Evolutionary conservation across 2,113 vertebrate genomes (phyloP).

Genomic region (Recurvirostra avosetta): DNA sequence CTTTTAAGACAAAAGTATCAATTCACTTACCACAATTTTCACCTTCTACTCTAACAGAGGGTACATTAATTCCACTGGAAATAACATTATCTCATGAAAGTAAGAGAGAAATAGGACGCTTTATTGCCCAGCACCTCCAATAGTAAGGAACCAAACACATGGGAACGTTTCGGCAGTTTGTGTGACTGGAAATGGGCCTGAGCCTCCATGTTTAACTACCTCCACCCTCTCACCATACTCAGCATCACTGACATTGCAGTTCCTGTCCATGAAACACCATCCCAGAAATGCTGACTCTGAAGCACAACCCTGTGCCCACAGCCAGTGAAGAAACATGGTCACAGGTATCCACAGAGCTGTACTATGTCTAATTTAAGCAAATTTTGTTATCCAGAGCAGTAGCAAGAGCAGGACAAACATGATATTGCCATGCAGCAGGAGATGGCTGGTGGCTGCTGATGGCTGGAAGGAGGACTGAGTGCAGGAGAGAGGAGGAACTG

Average conservation of each 20-base stretch:
- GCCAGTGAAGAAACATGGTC: not conserved
- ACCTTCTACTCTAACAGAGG: not conserved
- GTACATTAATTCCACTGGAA: not conserved
- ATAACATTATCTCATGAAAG: not conserved
- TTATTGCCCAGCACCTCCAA: not conserved
- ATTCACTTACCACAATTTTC: not conserved
- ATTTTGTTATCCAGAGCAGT: not conserved
- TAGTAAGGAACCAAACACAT: rapidly evolving
- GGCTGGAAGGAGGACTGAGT: not conserved
- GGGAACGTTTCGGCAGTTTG: not conserved
- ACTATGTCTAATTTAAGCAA: rapidly evolving
- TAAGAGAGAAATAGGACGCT: not conserved
- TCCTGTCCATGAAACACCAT: not conserved
- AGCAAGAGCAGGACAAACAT: not conserved
- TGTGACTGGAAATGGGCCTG: not conserved
- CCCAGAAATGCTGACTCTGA: not conserved
- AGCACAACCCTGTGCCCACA: not conserved
- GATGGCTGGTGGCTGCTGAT: not conserved
- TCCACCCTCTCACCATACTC: rapidly evolving
- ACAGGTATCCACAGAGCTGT: not conserved
- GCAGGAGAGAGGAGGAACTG: not conserved
- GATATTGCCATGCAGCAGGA: not conserved
- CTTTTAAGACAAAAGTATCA: not conserved
- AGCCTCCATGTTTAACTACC: not conserved
- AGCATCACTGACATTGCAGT: rapidly evolving